Percentiles rank a stretch among this genome's conserved stretches.
Conservation (phyloP, 2,113 vertebrate genomes). For the Paramormyrops kingsleyae region DNA sequence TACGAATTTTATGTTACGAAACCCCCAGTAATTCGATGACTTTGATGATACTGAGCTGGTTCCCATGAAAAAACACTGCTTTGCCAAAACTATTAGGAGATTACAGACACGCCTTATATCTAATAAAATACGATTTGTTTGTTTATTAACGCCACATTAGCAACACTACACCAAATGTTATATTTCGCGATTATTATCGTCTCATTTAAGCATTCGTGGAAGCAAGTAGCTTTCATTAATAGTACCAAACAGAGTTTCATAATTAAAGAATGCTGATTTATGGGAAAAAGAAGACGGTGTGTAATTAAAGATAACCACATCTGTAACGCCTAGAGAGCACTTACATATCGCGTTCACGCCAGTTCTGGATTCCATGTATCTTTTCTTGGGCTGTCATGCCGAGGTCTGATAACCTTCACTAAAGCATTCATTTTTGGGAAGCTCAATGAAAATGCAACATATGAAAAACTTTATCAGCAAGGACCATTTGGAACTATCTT, state of each 20-base stretch:
- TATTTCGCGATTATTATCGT: neutral
- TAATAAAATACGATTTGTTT: neutral
- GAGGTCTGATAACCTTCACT: neutral
- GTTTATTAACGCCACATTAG: neutral
- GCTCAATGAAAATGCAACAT: neutral
- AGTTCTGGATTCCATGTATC: no score
- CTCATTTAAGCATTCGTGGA: neutral
- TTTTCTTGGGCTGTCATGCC: neutral
- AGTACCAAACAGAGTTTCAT: neutral
- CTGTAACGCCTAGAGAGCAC: neutral
- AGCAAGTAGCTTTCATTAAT: neutral
- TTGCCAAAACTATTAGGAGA: neutral
- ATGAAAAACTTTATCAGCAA: neutral
- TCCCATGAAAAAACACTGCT: neutral
- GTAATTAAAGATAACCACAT: constrained; percentile 7
- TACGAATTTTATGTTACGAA: neutral
- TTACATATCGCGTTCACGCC: neutral
- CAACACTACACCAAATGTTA: neutral
- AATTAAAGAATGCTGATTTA: neutral
- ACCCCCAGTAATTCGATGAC: neutral
- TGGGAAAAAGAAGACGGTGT: neutral
- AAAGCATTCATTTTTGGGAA: neutral
- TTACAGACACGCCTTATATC: neutral
- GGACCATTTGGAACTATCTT: neutral
- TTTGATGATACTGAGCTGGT: neutral